Percentiles rank a stretch among this genome's conserved stretches.
These are phyloP conservation scores for Phaethornis superciliosus DNA, from an alignment of 2,113 vertebrate species.

Conservation along the genomic window DNA sequence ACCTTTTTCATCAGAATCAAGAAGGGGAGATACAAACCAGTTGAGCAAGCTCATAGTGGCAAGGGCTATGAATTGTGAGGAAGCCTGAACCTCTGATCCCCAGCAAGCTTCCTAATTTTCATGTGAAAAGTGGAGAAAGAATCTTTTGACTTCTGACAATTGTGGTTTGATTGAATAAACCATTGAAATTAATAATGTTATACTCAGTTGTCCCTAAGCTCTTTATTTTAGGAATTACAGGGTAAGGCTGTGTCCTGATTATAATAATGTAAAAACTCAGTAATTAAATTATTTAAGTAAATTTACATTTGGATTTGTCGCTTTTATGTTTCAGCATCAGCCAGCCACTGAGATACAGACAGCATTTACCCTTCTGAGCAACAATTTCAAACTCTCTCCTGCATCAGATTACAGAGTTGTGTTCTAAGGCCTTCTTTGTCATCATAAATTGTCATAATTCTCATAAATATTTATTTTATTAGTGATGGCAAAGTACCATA, in stretches of 20 bases:
- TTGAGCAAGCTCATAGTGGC: background rate
- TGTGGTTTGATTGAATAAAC: background rate
- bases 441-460: background rate
- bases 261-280: background rate
- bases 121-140: background rate
- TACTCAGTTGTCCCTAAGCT: background rate
- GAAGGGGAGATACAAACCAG: background rate
- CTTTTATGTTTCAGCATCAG: background rate
- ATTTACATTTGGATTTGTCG: background rate
- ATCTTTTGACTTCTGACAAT: background rate
- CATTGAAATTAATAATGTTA: background rate
- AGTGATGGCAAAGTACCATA: background rate
- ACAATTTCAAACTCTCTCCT: background rate
- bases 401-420: background rate
- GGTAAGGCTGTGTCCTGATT: background rate
- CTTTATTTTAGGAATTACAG: background rate
- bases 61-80: background rate
- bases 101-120: background rate
- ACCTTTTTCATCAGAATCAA: background rate
- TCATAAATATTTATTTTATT: background rate
- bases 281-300: background rate
- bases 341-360: background rate
- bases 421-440: background rate
- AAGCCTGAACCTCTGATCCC: background rate
- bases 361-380: background rate